Percentiles rank a stretch among this genome's conserved stretches.
These are phyloP conservation scores for Petrocephalus zakoni DNA, from an alignment of 2,113 vertebrate species.

Conservation along the genomic window DNA sequence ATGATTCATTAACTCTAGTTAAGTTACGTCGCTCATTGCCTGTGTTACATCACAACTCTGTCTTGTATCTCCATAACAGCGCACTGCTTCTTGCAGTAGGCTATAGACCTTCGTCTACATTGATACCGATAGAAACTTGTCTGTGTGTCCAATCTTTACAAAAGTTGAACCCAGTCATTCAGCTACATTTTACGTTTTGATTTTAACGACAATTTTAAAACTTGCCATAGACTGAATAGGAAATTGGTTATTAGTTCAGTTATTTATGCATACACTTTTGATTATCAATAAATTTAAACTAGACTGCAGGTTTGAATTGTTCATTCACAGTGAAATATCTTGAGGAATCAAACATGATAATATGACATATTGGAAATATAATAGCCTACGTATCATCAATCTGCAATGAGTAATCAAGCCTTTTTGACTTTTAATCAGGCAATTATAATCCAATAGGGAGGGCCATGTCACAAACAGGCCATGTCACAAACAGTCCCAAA, in stretches of 20 bases:
- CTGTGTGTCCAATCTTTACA: not conserved
- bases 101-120: not conserved
- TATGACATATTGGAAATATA: not conserved
- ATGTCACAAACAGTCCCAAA: too few species aligned
- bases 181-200: not conserved
- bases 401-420: not conserved
- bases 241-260: not conserved
- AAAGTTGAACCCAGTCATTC: not conserved
- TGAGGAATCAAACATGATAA: not conserved
- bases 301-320: not conserved
- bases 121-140: not conserved
- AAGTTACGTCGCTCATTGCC: not conserved
- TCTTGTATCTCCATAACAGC: not conserved
- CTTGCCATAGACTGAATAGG: not conserved
- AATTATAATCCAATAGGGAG: not conserved
- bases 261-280: not conserved
- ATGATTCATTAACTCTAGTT: not conserved
- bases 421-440: not conserved
- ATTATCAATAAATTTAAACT: not conserved
- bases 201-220: not conserved
- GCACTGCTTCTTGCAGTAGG: not conserved
- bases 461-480: too few species aligned
- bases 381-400: not conserved
- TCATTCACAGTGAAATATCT: not conserved
- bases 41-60: not conserved